Conservation (phyloP, 1,140 invertebrate genomes). For the Zaprionus gabonicus region DNA sequence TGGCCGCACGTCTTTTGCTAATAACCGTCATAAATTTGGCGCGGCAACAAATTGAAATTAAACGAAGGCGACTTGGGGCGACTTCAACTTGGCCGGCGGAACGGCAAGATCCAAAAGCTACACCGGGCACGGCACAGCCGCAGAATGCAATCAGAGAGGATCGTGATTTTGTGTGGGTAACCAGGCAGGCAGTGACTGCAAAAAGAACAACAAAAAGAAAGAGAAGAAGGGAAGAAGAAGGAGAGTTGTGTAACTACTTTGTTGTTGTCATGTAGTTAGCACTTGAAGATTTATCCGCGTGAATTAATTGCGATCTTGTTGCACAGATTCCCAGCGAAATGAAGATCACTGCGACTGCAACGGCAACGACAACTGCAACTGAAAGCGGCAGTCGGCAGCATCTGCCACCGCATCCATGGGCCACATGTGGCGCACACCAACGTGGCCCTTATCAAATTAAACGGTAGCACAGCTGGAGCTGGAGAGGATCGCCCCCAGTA, state of each 20-base stretch:
- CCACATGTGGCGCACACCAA: conserved; percentile 75
- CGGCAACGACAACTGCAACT: not conserved
- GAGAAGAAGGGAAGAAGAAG: conserved; percentile 33
- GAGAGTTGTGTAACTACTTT: conserved; percentile 76
- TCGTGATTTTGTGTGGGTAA: conserved; percentile 60
- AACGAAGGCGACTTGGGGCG: conserved; percentile 66
- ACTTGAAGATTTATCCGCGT: conserved; percentile 84
- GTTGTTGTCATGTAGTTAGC: conserved; percentile 85
- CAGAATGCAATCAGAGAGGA: conserved; percentile 77
- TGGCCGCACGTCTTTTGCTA: conserved; percentile 83
- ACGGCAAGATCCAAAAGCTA: conserved; percentile 18
- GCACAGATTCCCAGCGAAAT: conserved; percentile 56
- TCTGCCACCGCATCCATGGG: conserved; percentile 21
- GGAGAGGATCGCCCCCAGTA: conserved; percentile 43
- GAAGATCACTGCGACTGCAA: conserved; percentile 32
- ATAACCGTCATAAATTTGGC: conserved; percentile 83
- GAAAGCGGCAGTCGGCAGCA: conserved; percentile 7
- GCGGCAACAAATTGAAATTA: conserved; percentile 84
- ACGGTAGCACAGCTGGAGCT: conserved; percentile 79
- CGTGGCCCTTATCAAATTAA: conserved; percentile 76
- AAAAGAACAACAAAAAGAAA: conserved; percentile 31
- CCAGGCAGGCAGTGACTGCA: conserved; percentile 9
- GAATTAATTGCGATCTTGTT: conserved; percentile 84
- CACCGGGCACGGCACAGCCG: conserved; percentile 43
- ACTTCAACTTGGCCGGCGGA: conserved; percentile 22